phyloP scores from a whole-genome alignment of 2,888 invertebrate species.

The Chromoteleia sp. region DNA sequence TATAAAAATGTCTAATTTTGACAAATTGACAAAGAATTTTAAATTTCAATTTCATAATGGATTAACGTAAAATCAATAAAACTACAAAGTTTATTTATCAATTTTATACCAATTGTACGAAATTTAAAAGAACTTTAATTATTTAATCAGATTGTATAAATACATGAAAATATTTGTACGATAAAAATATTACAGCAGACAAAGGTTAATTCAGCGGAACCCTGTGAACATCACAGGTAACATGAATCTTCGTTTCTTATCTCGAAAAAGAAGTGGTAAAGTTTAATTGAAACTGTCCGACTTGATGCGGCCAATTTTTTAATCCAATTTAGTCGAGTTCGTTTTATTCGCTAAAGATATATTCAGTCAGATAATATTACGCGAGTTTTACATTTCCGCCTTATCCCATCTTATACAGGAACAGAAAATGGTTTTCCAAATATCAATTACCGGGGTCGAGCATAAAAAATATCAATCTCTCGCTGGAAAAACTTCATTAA shows the following conservation, averaged over 20 bases:
- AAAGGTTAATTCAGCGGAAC: too few relatives aligned
- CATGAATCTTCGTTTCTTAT: not conserved
- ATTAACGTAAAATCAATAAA: too few relatives aligned
- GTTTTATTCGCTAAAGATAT: not conserved
- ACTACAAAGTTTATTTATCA: too few relatives aligned
- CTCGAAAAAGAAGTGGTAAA: conserved; percentile 11
- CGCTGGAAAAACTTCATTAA: too few relatives aligned
- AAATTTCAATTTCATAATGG: too few relatives aligned
- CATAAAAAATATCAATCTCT: not conserved
- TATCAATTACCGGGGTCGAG: not conserved
- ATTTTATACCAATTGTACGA: too few relatives aligned
- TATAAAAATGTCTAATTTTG: too few relatives aligned
- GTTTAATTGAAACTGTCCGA: conserved; percentile 11
- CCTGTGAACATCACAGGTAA: not conserved
- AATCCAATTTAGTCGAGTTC: conserved; percentile 1
- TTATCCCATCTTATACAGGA: not conserved
- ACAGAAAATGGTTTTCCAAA: not conserved
- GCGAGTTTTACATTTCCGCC: conserved; percentile 1
- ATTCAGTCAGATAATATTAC: not conserved
- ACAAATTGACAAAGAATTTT: too few relatives aligned
- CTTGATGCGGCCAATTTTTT: conserved; percentile 6
- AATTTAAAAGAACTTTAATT: too few relatives aligned
- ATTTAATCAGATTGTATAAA: too few relatives aligned
- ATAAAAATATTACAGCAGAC: too few relatives aligned
- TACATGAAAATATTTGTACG: too few relatives aligned